Percentiles rank a stretch among this genome's conserved stretches.
These are phyloP conservation scores for Porites australiensis DNA, from an alignment of 64 coral and sea anemone genomes.

Conservation along the genomic window DNA sequence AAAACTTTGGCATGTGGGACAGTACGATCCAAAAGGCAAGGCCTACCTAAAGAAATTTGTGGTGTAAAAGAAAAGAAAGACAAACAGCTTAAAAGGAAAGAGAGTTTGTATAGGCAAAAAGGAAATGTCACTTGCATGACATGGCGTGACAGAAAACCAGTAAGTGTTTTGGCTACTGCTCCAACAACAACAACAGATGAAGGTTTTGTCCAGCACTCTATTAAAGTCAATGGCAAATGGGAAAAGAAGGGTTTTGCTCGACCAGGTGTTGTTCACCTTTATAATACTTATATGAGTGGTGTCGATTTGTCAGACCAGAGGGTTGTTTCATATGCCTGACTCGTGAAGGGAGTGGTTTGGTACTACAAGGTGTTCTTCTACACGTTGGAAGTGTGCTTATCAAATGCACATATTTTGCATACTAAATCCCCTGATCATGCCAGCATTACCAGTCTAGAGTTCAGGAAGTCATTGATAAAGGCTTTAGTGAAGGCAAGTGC, in stretches of 20 bases:
- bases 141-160: slow-evolving; percentile 10
- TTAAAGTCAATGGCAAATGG: slow-evolving; percentile 40
- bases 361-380: slow-evolving; percentile 52
- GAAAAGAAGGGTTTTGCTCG: slow-evolving; percentile 40
- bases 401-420: slow-evolving; percentile 40
- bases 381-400: slow-evolving; percentile 30
- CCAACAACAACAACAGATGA: background rate
- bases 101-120: slow-evolving; percentile 45
- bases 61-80: slow-evolving; percentile 15
- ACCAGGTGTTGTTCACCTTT: slow-evolving; percentile 11
- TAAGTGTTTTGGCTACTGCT: slow-evolving; percentile 2
- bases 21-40: slow-evolving; percentile 24
- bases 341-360: slow-evolving; percentile 41
- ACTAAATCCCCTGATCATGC: background rate
- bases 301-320: slow-evolving; percentile 55
- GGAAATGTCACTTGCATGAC: slow-evolving; percentile 20
- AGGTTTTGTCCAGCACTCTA: background rate
- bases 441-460: background rate
- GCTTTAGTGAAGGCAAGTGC: background rate
- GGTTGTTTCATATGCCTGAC: background rate
- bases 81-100: slow-evolving; percentile 22
- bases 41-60: slow-evolving; percentile 28
- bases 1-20: slow-evolving; percentile 43
- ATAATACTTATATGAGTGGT: slow-evolving; percentile 44
- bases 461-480: slow-evolving; percentile 17